phyloP scores from a whole-genome alignment of 2,888 invertebrate species.

The Dasypolia templi region DNA sequence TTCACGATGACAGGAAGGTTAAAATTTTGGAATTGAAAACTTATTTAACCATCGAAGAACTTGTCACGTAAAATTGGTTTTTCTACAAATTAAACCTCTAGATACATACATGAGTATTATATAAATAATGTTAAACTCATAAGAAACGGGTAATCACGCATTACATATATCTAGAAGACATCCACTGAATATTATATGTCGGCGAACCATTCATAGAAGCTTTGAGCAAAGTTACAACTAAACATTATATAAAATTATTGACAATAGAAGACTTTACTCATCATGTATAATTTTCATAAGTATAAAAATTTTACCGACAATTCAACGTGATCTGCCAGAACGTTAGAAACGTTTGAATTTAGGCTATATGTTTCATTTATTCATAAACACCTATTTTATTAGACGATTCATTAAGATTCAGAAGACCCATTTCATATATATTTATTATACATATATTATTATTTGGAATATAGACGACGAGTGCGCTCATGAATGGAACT shows the following conservation, averaged over 20 bases:
- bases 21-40: conserved; percentile 89
- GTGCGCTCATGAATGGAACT: conserved; percentile 56
- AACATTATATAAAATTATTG: conserved; percentile 68
- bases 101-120: conserved; percentile 81
- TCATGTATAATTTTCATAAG: conserved; percentile 78
- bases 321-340: conserved; percentile 76
- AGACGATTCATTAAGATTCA: conserved; percentile 70
- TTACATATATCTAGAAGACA: conserved; percentile 64
- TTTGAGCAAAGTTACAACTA: conserved; percentile 83
- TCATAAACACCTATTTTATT: conserved; percentile 75
- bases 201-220: conserved; percentile 73
- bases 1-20: conserved; percentile 89
- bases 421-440: conserved; percentile 72
- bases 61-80: conserved; percentile 83
- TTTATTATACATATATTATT: conserved; percentile 52
- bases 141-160: conserved; percentile 67
- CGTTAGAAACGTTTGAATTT: conserved; percentile 77
- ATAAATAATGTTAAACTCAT: conserved; percentile 69
- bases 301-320: conserved; percentile 83
- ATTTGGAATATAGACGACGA: conserved; percentile 61
- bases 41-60: conserved; percentile 81
- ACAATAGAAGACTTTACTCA: conserved; percentile 68
- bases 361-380: conserved; percentile 80
- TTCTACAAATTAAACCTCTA: conserved; percentile 84
- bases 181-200: conserved; percentile 64